A percentile compares a stretch with the other conserved stretches of the same genome.
Conservation (phyloP, 2,797 vertebrate genomes). For the Chrysolophus pictus region DNA sequence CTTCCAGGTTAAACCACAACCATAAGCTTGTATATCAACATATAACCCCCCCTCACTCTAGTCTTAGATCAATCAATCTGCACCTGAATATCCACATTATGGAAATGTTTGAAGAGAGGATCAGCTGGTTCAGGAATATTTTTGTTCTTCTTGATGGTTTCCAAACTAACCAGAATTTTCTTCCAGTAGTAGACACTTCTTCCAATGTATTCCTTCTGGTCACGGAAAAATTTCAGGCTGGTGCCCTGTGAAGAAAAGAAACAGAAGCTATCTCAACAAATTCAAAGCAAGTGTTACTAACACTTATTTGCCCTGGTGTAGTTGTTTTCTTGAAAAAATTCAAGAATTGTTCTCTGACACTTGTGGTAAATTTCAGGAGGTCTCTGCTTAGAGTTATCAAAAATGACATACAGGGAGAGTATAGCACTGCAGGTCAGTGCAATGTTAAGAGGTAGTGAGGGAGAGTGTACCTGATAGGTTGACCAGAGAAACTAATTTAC, state of each 20-base stretch:
- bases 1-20: no score
- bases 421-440: not conserved
- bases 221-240: conserved; percentile 91
- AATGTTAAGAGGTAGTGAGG: not conserved
- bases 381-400: not conserved
- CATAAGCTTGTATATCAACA: not conserved
- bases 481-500: not conserved
- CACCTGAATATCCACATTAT: conserved; percentile 93
- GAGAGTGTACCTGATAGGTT: not conserved
- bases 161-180: conserved; percentile 88
- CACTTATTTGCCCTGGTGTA: not conserved
- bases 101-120: conserved; percentile 94
- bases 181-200: conserved; percentile 96
- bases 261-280: not conserved
- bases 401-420: no score
- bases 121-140: conserved; percentile 93
- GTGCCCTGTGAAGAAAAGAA: conserved; percentile 80
- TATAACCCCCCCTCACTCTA: not conserved
- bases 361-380: not conserved
- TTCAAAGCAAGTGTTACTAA: not conserved
- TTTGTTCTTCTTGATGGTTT: conserved; percentile 84
- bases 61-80: not conserved
- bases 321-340: not conserved
- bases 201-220: conserved; percentile 93
- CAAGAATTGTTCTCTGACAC: not conserved